These are phyloP conservation scores for Sarcophaga subvicina DNA, from an alignment of 2,888 invertebrate genomes.

Conservation along the genomic window DNA sequence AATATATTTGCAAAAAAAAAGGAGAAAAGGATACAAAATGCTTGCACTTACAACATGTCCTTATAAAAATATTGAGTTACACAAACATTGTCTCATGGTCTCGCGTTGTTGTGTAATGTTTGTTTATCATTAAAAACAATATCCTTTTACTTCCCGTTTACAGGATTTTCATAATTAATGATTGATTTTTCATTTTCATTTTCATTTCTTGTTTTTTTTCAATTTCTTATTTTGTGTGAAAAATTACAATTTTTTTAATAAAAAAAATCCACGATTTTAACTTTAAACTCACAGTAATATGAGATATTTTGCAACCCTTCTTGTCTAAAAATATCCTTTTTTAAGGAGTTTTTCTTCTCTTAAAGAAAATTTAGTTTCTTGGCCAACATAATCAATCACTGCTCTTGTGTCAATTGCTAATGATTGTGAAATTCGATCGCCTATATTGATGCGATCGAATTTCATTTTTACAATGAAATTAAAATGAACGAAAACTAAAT, in stretches of 20 bases:
- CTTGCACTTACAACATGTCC: constrained; percentile 28
- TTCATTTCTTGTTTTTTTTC: constrained; percentile 25
- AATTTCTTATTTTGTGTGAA: constrained; percentile 31
- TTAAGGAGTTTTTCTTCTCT: not conserved
- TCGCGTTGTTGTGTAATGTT: constrained; percentile 3
- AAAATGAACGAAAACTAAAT: too few relatives aligned
- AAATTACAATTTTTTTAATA: constrained; percentile 55
- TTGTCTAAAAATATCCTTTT: not conserved
- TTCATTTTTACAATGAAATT: not conserved
- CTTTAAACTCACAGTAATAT: constrained; percentile 24
- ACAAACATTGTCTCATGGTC: constrained; percentile 40
- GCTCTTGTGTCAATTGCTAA: not conserved
- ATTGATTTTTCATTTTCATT: constrained; percentile 29
- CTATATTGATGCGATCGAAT: constrained; percentile 50
- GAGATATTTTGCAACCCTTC: constrained; percentile 58
- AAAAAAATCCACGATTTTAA: constrained; percentile 34
- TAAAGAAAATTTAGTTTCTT: constrained; percentile 4
- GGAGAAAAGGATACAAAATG: constrained; percentile 57
- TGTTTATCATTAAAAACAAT: constrained; percentile 33
- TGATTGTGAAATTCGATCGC: constrained; percentile 47
- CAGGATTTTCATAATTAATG: constrained; percentile 37
- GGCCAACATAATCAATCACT: constrained; percentile 59
- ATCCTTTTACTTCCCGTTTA: constrained; percentile 57
- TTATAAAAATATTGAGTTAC: constrained; percentile 57
- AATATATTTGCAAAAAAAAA: constrained; percentile 62